Percentiles rank a stretch among this genome's conserved stretches.
These are phyloP conservation scores for Phyllotreta striolata DNA, from an alignment of 2,888 invertebrate genomes.

Conservation along the genomic window DNA sequence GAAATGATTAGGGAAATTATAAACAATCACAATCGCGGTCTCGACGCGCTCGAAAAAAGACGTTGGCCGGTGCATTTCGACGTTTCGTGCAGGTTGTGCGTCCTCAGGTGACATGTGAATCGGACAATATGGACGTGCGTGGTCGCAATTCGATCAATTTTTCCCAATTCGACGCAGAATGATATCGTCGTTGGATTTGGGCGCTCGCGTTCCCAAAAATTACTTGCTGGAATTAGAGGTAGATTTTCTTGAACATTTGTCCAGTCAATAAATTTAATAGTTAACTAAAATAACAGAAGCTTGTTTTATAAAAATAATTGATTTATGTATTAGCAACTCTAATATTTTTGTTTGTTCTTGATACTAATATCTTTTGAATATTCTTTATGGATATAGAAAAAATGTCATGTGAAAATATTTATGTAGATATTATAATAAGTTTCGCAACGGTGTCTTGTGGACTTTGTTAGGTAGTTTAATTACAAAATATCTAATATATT, in stretches of 20 bases:
- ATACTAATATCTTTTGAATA: too few species aligned
- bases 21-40: conserved; percentile 38
- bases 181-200: conserved; percentile 37
- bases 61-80: conserved; percentile 11
- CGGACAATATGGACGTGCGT: conserved; percentile 9
- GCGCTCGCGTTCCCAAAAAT: conserved; percentile 40
- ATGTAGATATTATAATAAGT: too few species aligned
- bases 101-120: conserved; percentile 37
- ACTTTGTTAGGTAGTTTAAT: too few species aligned
- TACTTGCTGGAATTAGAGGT: conserved; percentile 43
- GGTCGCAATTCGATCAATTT: not conserved
- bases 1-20: conserved; percentile 41
- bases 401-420: too few species aligned
- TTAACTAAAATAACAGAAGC: too few species aligned
- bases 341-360: too few species aligned
- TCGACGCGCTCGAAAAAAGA: conserved; percentile 36
- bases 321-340: too few species aligned
- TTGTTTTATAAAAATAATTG: too few species aligned
- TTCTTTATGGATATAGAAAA: too few species aligned
- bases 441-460: too few species aligned
- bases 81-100: conserved; percentile 26
- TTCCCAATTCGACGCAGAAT: conserved; percentile 21
- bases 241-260: conserved; percentile 10
- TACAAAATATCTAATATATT: too few species aligned
- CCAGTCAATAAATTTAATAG: not conserved